Evolutionary conservation across 2,888 invertebrate species (phyloP).

Genomic region (Abscondita cerata): DNA sequence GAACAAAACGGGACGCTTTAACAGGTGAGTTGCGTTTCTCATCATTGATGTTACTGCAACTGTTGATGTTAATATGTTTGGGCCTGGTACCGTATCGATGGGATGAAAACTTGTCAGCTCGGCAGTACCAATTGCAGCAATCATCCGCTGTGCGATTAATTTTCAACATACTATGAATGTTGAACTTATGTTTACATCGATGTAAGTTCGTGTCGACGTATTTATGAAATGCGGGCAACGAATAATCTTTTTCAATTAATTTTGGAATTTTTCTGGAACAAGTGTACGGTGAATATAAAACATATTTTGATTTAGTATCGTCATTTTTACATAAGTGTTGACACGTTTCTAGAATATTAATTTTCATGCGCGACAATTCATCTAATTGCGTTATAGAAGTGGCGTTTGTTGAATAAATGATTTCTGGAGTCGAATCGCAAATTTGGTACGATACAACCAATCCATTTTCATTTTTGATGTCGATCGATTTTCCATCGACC

Average conservation of each 20-base stretch:
- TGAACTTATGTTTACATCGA: background rate
- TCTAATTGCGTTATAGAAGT: background rate
- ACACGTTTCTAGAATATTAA: background rate
- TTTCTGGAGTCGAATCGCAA: too few relatives aligned
- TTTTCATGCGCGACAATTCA: background rate
- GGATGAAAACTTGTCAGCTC: background rate
- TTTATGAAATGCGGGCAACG: too few relatives aligned
- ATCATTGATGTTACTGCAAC: background rate
- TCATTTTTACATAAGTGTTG: too few relatives aligned
- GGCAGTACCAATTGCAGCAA: too few relatives aligned
- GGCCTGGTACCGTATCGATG: background rate
- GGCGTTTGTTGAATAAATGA: too few relatives aligned
- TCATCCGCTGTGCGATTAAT: background rate
- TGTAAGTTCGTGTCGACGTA: background rate
- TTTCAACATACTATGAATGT: background rate
- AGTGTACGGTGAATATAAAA: too few relatives aligned
- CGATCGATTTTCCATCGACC: too few relatives aligned
- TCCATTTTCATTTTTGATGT: background rate
- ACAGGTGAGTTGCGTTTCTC: background rate
- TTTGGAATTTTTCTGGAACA: too few relatives aligned
- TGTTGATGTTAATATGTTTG: background rate
- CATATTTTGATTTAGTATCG: too few relatives aligned
- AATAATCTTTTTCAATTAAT: too few relatives aligned
- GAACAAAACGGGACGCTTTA: background rate
- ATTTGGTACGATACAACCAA: too few relatives aligned